These are phyloP conservation scores for Gracilinanus agilis DNA, from an alignment of 2,113 vertebrate genomes.

Conservation along the genomic window DNA sequence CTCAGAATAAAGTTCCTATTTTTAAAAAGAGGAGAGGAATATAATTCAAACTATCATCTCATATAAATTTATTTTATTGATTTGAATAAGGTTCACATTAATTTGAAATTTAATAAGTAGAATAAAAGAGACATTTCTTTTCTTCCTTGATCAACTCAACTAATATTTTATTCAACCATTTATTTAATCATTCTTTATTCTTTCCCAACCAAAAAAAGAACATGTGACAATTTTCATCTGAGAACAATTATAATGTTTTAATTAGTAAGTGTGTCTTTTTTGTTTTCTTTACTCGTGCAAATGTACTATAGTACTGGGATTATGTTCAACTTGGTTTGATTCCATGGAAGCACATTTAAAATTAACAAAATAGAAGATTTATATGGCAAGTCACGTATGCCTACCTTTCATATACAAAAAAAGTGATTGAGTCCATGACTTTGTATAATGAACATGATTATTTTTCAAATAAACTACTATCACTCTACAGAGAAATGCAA, in stretches of 20 bases:
- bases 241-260: slow-evolving; percentile 3
- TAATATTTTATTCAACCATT: neutral
- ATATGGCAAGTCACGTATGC: neutral
- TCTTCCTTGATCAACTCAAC: neutral
- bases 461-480: neutral
- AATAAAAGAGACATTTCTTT: neutral
- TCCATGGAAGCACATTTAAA: neutral
- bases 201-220: neutral
- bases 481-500: accelerated
- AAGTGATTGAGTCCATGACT: neutral
- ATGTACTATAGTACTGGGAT: accelerated
- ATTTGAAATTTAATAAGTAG: slow-evolving; percentile 1
- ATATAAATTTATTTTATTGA: neutral
- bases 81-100: neutral
- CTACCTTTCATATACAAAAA: neutral
- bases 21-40: accelerated
- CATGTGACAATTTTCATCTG: neutral
- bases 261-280: neutral
- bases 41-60: neutral
- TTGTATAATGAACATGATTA: neutral
- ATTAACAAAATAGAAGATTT: neutral
- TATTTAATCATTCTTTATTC: neutral
- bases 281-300: neutral
- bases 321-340: neutral
- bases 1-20: slow-evolving; percentile 95